phyloP scores from a whole-genome alignment of 1,140 invertebrate genomes.

The Conus betulinus region DNA sequence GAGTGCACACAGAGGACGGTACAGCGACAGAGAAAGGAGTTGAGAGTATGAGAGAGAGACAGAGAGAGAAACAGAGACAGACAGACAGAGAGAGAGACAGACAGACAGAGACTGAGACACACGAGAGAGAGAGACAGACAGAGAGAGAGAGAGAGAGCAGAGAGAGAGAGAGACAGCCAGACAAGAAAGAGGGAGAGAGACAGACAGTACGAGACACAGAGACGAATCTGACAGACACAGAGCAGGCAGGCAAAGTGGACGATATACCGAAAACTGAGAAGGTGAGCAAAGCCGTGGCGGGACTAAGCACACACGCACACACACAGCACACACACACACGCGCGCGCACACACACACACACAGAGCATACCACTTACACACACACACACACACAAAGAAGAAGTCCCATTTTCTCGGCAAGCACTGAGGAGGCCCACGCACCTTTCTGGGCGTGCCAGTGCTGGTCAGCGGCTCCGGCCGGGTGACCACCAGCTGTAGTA shows the following conservation, averaged over 20 bases:
- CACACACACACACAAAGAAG: background rate
- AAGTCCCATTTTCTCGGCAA: no score
- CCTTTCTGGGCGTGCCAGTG: conserved; percentile 1
- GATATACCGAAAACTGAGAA: background rate
- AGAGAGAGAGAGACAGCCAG: background rate
- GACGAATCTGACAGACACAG: background rate
- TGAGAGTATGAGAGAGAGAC: no score
- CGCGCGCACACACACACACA: conserved; percentile 19
- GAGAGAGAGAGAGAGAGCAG: background rate
- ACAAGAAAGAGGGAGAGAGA: background rate
- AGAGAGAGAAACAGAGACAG: background rate
- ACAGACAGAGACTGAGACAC: background rate
- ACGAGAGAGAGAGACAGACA: background rate
- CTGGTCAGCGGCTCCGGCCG: background rate
- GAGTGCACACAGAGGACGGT: no score
- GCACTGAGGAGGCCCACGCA: background rate
- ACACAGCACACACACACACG: background rate
- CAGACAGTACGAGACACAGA: background rate
- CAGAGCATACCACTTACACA: background rate
- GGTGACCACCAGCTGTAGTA: background rate
- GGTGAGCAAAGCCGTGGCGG: conserved; percentile 69
- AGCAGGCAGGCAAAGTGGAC: background rate
- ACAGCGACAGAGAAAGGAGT: no score
- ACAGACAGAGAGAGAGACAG: background rate
- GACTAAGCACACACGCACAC: background rate